A percentile compares a stretch with the other conserved stretches of the same genome.
phyloP scores from a whole-genome alignment of 2,797 vertebrate genomes.

The Peromyscus aztecus region DNA sequence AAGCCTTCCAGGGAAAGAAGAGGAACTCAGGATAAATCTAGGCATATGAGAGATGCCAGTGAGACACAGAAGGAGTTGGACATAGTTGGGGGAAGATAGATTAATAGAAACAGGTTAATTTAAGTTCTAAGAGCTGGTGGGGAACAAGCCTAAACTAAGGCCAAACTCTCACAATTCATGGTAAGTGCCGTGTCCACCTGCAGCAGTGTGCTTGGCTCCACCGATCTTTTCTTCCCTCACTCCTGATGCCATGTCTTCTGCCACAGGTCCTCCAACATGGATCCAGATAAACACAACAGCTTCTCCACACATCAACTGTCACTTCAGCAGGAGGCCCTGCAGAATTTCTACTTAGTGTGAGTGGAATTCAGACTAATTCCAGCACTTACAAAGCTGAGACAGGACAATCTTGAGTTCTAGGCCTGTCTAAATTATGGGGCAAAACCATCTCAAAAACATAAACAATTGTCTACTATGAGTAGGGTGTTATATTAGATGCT shows the following conservation, averaged over 20 bases:
- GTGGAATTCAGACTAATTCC: not conserved
- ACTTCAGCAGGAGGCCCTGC: not conserved
- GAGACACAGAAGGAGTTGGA: too few species aligned
- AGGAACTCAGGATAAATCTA: too few species aligned
- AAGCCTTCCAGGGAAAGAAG: too few species aligned
- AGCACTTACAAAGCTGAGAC: not conserved
- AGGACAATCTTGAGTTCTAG: not conserved
- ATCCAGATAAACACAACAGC: constrained; percentile 8
- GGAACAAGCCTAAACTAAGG: too few species aligned
- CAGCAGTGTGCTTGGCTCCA: not conserved
- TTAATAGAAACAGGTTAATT: too few species aligned
- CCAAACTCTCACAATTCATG: too few species aligned
- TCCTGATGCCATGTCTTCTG: not conserved
- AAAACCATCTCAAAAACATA: constrained; percentile 2
- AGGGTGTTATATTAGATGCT: not conserved
- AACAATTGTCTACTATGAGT: not conserved
- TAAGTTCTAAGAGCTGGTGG: too few species aligned
- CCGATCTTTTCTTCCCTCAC: constrained; percentile 1
- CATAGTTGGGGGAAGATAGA: too few species aligned
- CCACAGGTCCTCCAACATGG: not conserved
- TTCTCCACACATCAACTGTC: constrained; percentile 1
- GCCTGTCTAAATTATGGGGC: not conserved
- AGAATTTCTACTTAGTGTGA: constrained; percentile 15
- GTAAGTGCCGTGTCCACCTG: too few species aligned
- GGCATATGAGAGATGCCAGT: too few species aligned